Evolutionary conservation across 1,140 invertebrate genomes (phyloP).

Genomic region (Babylonia areolata): DNA sequence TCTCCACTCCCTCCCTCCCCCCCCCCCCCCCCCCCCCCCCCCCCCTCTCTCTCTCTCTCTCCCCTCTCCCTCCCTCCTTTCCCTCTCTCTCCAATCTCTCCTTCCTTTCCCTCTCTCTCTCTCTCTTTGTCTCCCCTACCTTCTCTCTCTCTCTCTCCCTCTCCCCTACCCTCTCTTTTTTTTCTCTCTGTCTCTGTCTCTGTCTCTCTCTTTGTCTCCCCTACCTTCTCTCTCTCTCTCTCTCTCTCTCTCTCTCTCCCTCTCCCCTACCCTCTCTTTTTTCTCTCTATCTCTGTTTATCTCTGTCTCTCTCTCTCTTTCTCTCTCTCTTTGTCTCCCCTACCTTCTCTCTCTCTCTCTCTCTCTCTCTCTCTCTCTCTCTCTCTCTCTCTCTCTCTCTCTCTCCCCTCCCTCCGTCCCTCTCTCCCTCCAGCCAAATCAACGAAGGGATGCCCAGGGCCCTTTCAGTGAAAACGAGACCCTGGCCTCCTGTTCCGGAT

Average conservation of each 20-base stretch:
- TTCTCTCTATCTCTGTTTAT: background rate
- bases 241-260: background rate
- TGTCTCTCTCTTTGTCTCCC: too few species aligned
- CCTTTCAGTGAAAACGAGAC: too few species aligned
- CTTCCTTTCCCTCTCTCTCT: too few species aligned
- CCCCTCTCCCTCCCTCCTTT: too few species aligned
- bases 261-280: background rate
- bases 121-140: too few species aligned
- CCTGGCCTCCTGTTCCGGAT: too few species aligned
- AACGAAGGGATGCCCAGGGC: too few species aligned
- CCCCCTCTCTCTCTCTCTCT: background rate
- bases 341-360: background rate
- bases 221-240: background rate
- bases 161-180: too few species aligned
- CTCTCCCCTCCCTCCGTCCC: background rate
- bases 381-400: background rate
- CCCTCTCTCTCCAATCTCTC: too few species aligned
- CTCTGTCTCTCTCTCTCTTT: background rate
- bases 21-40: background rate
- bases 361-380: background rate
- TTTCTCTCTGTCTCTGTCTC: too few species aligned
- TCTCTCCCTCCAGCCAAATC: too few species aligned
- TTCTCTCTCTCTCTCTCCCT: too few species aligned
- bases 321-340: background rate
- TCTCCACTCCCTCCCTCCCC: conserved; percentile 2